Percentiles rank a stretch among this genome's conserved stretches.
phyloP scores from a whole-genome alignment of 2,797 vertebrate genomes.

The Coracias cyanogaster region DNA sequence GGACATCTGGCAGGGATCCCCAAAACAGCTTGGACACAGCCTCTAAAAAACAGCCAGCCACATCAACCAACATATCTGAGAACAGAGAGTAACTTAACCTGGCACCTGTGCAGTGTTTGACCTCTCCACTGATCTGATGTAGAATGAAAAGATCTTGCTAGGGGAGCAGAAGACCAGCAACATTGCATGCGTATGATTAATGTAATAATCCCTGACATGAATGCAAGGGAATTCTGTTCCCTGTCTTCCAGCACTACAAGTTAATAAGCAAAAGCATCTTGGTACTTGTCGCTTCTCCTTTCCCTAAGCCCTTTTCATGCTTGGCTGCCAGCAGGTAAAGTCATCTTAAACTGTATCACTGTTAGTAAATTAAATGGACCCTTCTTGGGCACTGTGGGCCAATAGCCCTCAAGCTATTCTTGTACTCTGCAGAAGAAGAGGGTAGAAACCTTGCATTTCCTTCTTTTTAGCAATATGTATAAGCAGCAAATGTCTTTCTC shows the following conservation, averaged over 20 bases:
- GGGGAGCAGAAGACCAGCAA: background rate
- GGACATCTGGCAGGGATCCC: background rate
- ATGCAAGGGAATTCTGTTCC: background rate
- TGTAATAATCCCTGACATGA: accelerated
- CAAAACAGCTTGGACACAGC: background rate
- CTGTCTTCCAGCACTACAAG: background rate
- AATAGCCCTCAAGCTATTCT: background rate
- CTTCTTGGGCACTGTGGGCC: background rate
- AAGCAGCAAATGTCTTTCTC: background rate
- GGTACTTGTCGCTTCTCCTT: background rate
- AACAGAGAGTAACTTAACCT: background rate
- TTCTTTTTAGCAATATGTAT: background rate
- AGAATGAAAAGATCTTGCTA: background rate
- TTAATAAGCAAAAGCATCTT: background rate
- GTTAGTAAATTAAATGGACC: background rate
- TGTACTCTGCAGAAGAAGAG: background rate
- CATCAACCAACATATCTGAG: accelerated
- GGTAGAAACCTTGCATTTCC: background rate
- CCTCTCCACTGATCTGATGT: background rate
- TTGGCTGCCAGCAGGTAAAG: background rate
- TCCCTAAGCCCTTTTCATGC: background rate
- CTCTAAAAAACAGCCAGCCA: background rate
- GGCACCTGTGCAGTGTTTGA: background rate
- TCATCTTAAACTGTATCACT: background rate
- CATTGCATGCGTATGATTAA: background rate